Base-by-base conservation (phyloP, 2,797 vertebrate species). In the Microctenopoma stevenorrisi region DNA sequence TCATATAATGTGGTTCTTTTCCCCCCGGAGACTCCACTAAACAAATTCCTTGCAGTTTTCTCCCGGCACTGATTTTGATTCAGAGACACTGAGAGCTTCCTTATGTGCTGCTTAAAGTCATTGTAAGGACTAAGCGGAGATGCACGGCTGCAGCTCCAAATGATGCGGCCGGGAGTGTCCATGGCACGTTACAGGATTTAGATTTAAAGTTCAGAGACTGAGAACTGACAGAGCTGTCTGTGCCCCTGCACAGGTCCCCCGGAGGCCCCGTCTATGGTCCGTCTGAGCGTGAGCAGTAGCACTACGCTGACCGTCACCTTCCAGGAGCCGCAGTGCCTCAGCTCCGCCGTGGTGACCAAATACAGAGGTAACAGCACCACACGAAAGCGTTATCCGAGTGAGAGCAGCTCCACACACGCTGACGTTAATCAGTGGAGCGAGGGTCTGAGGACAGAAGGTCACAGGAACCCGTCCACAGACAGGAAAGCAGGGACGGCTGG, bases 271-370 rank as follows among this genome's bases (percentile, higher is more conserved):
- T 91, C 94, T 76, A 92, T 91, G 22, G 96, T 96, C 53, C 96
- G 95, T 81, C 95, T 99, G 87, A 92, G 91, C 85, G 96, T 98
- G 79, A 96, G 95, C 75, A 96, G 96, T 85, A 96, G 94, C 87
- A 94, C 93, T 65, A 92, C 96, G n/a, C 95, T 99, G 87, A 97
- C 94, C 15, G 93, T 98, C 93, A 95, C 90, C 89, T 98, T 98
- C 87, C 96, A 98, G 76, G 98, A 99, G 81, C 97, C 98, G 13
- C 92, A 93, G 63, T 94, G 95, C 70, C 93, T 96, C 84, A 97
- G 96, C 78, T 95, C 96, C 49, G 95, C 96, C 18, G 95, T 98
- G 76, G 95, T 99, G 76, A 99, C 97, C 85, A 97, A 94, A 88
- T 99, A 98, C 91, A 96, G 93, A 97, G 97, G 98, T 99, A 93